Base-by-base conservation (phyloP, 2,113 vertebrate genomes). In the Epinephelus fuscoguttatus region DNA sequence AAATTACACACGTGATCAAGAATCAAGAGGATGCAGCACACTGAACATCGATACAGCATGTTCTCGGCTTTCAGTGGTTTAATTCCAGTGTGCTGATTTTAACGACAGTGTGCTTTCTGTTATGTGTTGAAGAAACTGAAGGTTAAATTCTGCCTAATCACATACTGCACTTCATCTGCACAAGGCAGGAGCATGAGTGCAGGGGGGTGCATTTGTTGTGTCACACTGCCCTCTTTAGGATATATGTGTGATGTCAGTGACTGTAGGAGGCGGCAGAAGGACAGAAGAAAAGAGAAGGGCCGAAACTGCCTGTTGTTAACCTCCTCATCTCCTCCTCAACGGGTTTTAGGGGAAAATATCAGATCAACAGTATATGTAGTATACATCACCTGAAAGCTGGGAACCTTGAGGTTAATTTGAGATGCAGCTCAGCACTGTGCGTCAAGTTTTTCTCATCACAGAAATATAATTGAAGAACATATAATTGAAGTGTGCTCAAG, bases 171-270 rank as follows among this genome's bases (percentile, higher is more conserved):
- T 19, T 47, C 15, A 33, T 49, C 15, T 8, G 18, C 2, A 4
- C 8, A 9, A 8, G 33, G 30, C 10, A 30, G 19, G 59, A 78
- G 12, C 3, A 3, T 19, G 6, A 14, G 1, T 15, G 49, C 12
- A 21, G 21, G n/a, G 27, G 18, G 4, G 47, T 6, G 50, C 6
- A 81, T 91, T 85, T 84, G 73, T 87, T 69, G 81, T 86, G 79
- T 88, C 45, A 67, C 76, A 81, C 79, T 91, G 92, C 84, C 89
- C 89, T 76, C 92, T 91, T 10, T 4, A 79, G 91, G 87, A 77
- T n/a, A 13, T 0, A 19, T 50, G 33, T 3, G 2, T 49, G 40
- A 60, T 7, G 5, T 11, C 4, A 12, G 12, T 17, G 15, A n/a
- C 15, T 30, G 30, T 30, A 30, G 30, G 30, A 30, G 30, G 30